A percentile compares a stretch with the other conserved stretches of the same genome.
Conservation (phyloP, 2,797 vertebrate species). For the Bucorvus abyssinicus region DNA sequence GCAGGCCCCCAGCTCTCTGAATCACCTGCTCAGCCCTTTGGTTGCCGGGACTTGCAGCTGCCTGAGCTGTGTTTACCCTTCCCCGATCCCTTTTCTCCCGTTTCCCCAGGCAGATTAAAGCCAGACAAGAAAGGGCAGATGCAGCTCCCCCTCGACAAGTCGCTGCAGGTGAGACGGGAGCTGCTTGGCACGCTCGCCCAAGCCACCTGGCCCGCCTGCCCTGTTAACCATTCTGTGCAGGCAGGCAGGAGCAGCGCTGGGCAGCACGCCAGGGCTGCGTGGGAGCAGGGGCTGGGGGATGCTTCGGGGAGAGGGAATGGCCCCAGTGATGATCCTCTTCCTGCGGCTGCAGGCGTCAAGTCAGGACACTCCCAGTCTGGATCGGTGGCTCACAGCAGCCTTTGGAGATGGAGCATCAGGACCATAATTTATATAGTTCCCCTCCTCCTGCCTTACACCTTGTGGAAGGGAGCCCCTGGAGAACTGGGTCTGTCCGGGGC, state of each 20-base stretch:
- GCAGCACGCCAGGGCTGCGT: background rate
- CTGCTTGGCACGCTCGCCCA: conserved; percentile 36
- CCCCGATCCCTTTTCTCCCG: conserved; percentile 7
- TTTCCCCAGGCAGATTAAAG: conserved; percentile 31
- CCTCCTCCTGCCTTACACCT: background rate
- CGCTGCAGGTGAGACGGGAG: conserved; percentile 58
- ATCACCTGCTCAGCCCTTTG: conserved; percentile 28
- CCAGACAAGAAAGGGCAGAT: conserved; percentile 51
- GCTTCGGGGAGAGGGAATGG: background rate
- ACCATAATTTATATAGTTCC: background rate
- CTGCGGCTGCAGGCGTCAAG: background rate
- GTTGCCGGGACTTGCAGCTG: conserved; percentile 35
- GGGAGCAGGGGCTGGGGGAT: background rate
- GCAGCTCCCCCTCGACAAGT: conserved; percentile 52
- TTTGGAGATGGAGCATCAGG: background rate
- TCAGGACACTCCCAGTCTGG: background rate
- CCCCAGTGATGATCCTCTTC: background rate
- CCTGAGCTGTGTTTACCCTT: conserved; percentile 50
- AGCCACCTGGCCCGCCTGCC: conserved; percentile 54
- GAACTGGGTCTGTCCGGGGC: background rate
- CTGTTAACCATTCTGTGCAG: background rate
- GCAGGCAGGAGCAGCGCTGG: background rate
- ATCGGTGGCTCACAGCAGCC: background rate
- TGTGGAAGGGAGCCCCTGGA: background rate
- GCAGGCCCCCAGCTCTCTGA: conserved; percentile 24